These are phyloP conservation scores for Varecia variegata DNA, from an alignment of 2,797 vertebrate species.

Conservation along the genomic window DNA sequence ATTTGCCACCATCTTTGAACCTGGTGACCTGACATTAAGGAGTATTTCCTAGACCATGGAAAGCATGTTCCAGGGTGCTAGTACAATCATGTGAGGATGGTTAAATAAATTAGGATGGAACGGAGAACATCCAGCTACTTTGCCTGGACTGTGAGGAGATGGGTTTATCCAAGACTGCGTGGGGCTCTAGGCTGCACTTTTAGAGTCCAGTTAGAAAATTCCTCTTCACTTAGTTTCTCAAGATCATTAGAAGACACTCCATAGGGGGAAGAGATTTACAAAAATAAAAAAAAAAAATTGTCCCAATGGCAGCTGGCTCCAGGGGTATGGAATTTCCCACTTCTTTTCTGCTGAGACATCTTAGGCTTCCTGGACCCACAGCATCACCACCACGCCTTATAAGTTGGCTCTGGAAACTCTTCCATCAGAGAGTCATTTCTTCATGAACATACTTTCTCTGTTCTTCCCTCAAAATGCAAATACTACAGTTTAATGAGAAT, in stretches of 20 bases:
- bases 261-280: background rate
- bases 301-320: background rate
- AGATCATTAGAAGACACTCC: background rate
- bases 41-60: background rate
- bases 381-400: background rate
- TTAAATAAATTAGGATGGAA: background rate
- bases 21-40: background rate
- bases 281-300: too few species aligned
- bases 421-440: background rate
- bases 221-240: background rate
- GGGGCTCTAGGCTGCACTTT: background rate
- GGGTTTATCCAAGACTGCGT: background rate
- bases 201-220: background rate
- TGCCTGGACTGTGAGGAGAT: background rate
- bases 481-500: background rate
- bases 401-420: background rate
- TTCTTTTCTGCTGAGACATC: background rate
- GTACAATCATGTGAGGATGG: background rate
- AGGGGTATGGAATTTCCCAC: accelerated
- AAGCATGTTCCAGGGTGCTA: background rate
- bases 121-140: background rate
- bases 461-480: background rate
- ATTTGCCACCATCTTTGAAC: background rate
- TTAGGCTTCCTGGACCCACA: background rate
- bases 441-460: background rate